phyloP scores from a whole-genome alignment of 2,113 vertebrate genomes.

The Callionymus lyra region DNA sequence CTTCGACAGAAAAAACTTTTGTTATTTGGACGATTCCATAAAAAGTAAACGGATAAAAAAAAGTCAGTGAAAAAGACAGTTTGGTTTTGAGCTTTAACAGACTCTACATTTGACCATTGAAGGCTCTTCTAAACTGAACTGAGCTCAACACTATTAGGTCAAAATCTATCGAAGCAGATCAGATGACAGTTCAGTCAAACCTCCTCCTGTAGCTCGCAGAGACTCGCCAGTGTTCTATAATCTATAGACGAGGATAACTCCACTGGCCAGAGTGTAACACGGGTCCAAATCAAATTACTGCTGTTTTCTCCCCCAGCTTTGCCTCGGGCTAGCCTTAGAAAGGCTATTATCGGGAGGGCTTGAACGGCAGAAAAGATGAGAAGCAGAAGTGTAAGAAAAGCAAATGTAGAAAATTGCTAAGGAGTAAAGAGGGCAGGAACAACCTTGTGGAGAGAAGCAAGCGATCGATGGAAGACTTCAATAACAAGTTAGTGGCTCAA shows the following conservation, averaged over 20 bases:
- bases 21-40: too few species aligned
- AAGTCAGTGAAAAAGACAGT: too few species aligned
- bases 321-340: slow-evolving; percentile 33
- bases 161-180: slow-evolving; percentile 17
- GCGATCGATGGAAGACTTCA: neutral
- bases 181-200: slow-evolving; percentile 14
- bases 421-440: neutral
- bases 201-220: slow-evolving; percentile 16
- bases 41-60: too few species aligned
- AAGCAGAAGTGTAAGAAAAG: neutral
- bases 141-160: neutral
- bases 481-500: too few species aligned
- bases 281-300: slow-evolving; percentile 40
- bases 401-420: neutral
- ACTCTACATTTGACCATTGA: too few species aligned
- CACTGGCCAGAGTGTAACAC: slow-evolving; percentile 28
- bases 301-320: slow-evolving; percentile 19
- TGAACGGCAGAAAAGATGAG: neutral
- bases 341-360: slow-evolving; percentile 13
- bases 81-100: too few species aligned
- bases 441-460: neutral
- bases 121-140: too few species aligned
- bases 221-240: slow-evolving; percentile 26
- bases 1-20: too few species aligned
- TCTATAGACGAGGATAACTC: slow-evolving; percentile 29